Evolutionary conservation across 2,888 invertebrate genomes (phyloP), one percentile per base, ranked within the genome.

Genomic region (Rhingia rostrata): DNA sequence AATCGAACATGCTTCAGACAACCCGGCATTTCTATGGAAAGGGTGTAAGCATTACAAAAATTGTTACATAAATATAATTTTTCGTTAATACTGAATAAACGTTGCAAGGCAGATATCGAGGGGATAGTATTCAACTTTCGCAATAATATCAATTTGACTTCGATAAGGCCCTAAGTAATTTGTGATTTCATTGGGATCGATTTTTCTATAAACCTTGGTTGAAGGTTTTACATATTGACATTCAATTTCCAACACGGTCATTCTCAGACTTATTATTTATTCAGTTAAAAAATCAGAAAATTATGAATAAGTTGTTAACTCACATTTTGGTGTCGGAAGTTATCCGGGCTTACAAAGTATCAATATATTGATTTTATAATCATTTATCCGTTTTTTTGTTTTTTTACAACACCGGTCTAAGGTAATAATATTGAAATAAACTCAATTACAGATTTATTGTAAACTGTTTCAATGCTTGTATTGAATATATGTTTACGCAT

Each of bases 211-310:
- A 53, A 53, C 53, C 33, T 45, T 45, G 12, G 12, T 45, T 12
- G 43, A 6, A 4, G 12, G 12, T 6, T n/a, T 12, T 10, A 64
- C 51, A 39, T 63, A 39, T 51, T 4, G 54, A 63, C 54, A 43
- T 47, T 14, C 14, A 10, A 33, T 45, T 12, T 7, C 47, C 66
- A 66, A 53, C 56, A 67, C 39, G 51, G 58, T 43, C 53, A 33
- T 54, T 64, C 66, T 41, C 58, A 9, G 14, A 35, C 47, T 43
- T 54, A 61, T 77, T 72, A 60, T 61, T 54, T 30, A 75, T 54
- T 30, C 9, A 45, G 5, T 35, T 7, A 51, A 22, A 53, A 6
- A 45, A 43, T 22, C 22, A 51, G 3, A 43, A n/a, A 10, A n/a
- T n/a, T 43, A 32, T n/a, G 3, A 30, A 41, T n/a, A 37, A 10